Percentiles rank a stretch among this genome's conserved stretches.
Evolutionary conservation across 2,797 vertebrate genomes (phyloP).

Genomic region (Lacerta viridis): DNA sequence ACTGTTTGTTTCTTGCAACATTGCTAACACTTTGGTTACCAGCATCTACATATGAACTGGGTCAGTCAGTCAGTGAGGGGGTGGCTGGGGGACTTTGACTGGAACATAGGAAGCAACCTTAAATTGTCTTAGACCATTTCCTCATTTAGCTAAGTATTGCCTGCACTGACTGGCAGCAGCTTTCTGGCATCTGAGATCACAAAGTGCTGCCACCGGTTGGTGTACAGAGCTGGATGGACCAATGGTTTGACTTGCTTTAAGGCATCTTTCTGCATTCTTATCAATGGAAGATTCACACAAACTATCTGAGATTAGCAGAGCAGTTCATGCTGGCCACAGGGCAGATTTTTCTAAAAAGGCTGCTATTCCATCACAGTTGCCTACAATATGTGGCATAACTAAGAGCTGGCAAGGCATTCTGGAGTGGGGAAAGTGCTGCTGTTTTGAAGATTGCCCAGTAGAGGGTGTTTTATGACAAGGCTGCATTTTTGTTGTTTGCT

Average conservation of each 20-base stretch:
- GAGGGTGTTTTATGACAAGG: conserved; percentile 43
- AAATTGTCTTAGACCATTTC: background rate
- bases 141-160: background rate
- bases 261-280: background rate
- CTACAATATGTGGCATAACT: background rate
- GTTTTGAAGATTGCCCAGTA: conserved; percentile 13
- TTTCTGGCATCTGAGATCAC: background rate
- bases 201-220: too few relatives aligned
- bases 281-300: background rate
- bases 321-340: background rate
- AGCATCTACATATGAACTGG: background rate
- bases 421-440: background rate
- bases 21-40: background rate
- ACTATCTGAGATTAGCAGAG: background rate
- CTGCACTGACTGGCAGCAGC: background rate
- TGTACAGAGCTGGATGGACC: background rate
- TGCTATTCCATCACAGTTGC: background rate
- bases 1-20: background rate
- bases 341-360: background rate
- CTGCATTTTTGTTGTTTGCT: background rate
- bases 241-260: background rate
- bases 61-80: background rate
- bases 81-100: background rate
- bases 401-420: background rate
- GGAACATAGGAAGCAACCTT: background rate